A percentile compares a stretch with the other conserved stretches of the same genome.
These are phyloP conservation scores for Ischnura elegans DNA, from an alignment of 2,888 invertebrate genomes.

Conservation along the genomic window DNA sequence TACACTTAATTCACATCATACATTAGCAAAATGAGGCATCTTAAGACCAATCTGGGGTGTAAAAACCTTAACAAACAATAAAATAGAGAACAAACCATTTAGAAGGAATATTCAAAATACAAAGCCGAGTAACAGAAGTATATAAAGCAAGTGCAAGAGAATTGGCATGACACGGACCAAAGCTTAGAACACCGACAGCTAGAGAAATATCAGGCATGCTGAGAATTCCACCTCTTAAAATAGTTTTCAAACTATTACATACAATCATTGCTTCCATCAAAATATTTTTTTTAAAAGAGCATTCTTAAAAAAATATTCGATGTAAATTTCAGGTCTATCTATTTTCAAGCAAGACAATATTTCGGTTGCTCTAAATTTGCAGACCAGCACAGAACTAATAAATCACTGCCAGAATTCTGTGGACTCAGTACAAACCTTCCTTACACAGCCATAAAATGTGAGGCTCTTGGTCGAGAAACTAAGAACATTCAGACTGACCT, in stretches of 20 bases:
- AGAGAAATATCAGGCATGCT: conserved; percentile 22
- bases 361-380: neutral
- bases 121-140: conserved; percentile 40
- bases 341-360: neutral
- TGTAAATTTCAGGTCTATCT: neutral
- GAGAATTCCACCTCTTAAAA: conserved; percentile 19
- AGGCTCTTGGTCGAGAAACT: too few relatives aligned
- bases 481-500: too few relatives aligned
- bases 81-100: neutral
- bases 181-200: conserved; percentile 47
- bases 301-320: neutral
- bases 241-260: conserved; percentile 27
- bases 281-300: neutral
- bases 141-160: conserved; percentile 56
- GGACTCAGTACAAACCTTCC: too few relatives aligned
- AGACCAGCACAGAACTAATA: too few relatives aligned
- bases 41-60: neutral
- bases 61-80: neutral
- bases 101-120: neutral
- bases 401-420: too few relatives aligned
- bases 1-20: neutral
- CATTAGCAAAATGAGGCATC: neutral
- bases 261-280: neutral
- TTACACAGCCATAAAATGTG: too few relatives aligned
- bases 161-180: conserved; percentile 33